These are phyloP conservation scores for Sminthurinus aureus DNA, from an alignment of 2,888 invertebrate genomes.

Conservation along the genomic window DNA sequence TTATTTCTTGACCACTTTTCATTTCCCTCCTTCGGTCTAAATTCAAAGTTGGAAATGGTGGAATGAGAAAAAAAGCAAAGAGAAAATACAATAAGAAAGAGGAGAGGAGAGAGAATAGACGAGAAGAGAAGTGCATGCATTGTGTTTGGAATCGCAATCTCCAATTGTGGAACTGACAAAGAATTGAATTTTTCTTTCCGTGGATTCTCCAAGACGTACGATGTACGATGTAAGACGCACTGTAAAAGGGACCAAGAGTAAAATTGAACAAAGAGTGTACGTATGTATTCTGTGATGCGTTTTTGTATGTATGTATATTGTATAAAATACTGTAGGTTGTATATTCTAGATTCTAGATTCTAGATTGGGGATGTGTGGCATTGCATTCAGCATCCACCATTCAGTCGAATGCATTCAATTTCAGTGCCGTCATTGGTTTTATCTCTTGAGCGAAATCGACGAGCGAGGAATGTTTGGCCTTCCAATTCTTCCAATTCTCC, in stretches of 20 bases:
- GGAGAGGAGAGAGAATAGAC: too few species aligned
- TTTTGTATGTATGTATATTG: not conserved
- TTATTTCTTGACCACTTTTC: too few species aligned
- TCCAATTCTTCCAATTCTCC: not conserved
- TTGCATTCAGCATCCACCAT: not conserved
- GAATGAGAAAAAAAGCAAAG: too few species aligned
- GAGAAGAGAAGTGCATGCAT: not conserved
- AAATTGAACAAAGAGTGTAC: not conserved
- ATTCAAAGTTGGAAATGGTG: too few species aligned
- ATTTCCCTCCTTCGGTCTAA: too few species aligned
- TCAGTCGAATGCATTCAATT: slow-evolving; percentile 12
- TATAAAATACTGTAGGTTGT: not conserved
- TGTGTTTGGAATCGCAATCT: not conserved
- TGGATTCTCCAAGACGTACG: not conserved
- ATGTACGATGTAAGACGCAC: not conserved
- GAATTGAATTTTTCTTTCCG: not conserved
- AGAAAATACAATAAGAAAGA: too few species aligned
- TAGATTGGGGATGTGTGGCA: not conserved
- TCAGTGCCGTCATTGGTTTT: slow-evolving; percentile 10
- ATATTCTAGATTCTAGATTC: not conserved
- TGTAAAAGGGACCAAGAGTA: not conserved
- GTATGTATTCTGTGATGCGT: not conserved
- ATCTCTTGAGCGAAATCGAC: not conserved
- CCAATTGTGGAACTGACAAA: not conserved
- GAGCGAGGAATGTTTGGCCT: not conserved